Percentiles rank a stretch among this genome's conserved stretches.
These are phyloP conservation scores for Dione juno DNA, from an alignment of 2,888 invertebrate genomes.

Conservation along the genomic window DNA sequence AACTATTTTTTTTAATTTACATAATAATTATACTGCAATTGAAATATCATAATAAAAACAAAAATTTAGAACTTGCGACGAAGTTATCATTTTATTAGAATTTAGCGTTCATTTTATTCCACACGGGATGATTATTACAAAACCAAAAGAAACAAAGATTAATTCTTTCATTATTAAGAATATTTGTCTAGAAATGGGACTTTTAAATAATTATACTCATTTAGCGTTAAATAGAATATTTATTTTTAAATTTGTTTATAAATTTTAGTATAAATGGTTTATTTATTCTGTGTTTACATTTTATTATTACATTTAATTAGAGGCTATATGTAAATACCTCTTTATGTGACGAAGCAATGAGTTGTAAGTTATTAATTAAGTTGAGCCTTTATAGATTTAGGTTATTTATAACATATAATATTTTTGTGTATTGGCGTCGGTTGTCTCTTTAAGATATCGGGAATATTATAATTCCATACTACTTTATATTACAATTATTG, in stretches of 20 bases:
- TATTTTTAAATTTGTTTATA: conserved; percentile 58
- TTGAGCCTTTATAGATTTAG: conserved; percentile 11
- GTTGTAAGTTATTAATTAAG: conserved; percentile 9
- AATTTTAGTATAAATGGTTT: conserved; percentile 54
- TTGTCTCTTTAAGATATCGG: not conserved
- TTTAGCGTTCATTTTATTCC: not conserved
- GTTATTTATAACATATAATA: conserved; percentile 16
- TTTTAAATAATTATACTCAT: conserved; percentile 80
- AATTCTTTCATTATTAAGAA: not conserved
- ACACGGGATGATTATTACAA: not conserved
- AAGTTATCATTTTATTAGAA: not conserved
- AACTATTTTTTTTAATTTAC: too few species aligned
- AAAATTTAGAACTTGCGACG: conserved; percentile 3
- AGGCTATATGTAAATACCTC: conserved; percentile 81
- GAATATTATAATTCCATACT: not conserved
- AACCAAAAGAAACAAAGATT: conserved; percentile 18
- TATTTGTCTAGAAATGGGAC: conserved; percentile 69
- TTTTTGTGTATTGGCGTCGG: conserved; percentile 12
- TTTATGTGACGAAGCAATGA: conserved; percentile 46
- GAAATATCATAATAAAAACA: not conserved
- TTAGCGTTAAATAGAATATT: conserved; percentile 57
- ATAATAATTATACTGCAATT: conserved; percentile 5
- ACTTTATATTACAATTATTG: conserved; percentile 10
- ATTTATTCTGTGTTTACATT: conserved; percentile 72
- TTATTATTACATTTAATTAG: conserved; percentile 55